These are phyloP conservation scores for Ceratina australensis DNA, from an alignment of 1,140 invertebrate species.

Conservation along the genomic window DNA sequence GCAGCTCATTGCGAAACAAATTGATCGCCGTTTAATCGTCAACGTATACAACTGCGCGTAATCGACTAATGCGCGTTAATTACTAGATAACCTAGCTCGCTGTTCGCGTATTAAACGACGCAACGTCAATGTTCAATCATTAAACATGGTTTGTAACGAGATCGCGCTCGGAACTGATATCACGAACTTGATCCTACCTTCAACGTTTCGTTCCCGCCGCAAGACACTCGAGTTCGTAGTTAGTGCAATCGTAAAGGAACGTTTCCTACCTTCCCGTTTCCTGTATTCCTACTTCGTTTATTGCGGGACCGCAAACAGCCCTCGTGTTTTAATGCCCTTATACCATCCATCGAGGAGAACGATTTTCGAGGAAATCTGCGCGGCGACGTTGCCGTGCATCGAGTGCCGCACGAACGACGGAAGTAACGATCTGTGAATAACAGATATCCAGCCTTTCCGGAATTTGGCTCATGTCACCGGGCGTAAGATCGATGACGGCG, in stretches of 20 bases:
- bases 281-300: not conserved
- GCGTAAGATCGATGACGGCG: not conserved
- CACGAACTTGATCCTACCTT: not conserved
- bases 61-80: slow-evolving; percentile 2
- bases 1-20: no score
- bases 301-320: no score
- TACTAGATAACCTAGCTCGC: not conserved
- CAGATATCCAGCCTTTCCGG: not conserved
- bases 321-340: not conserved
- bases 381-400: no score
- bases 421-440: slow-evolving; percentile 36
- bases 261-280: not conserved
- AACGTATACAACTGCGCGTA: not conserved
- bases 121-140: not conserved
- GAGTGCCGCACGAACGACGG: not conserved
- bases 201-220: not conserved
- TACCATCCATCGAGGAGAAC: not conserved
- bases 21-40: not conserved
- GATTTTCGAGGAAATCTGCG: not conserved
- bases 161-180: not conserved
- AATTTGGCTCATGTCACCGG: not conserved
- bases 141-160: slow-evolving; percentile 1
- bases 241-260: no score
- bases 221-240: no score
- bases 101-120: not conserved